Conservation (phyloP, 2,888 invertebrate genomes). For the Tenthredo livida region DNA sequence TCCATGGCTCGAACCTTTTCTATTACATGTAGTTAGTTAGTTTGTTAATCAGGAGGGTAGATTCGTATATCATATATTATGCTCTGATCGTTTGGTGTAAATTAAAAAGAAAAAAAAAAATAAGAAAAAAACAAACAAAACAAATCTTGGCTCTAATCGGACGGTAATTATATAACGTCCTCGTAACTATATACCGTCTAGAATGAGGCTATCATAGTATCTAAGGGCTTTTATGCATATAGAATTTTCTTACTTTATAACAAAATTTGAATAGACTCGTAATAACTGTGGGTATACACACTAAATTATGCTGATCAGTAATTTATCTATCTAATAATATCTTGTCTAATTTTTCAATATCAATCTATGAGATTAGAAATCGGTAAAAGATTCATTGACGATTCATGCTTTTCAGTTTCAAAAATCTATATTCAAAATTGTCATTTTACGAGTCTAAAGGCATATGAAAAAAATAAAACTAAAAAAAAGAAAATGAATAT, state of each 20-base stretch:
- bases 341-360: too few relatives aligned
- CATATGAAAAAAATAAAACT: background rate
- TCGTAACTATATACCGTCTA: conserved; percentile 30
- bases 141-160: conserved; percentile 16
- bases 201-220: conserved; percentile 32
- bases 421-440: background rate
- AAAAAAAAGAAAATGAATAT: background rate
- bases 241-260: conserved; percentile 25
- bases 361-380: background rate
- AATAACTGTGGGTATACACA: background rate
- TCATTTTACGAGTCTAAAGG: background rate
- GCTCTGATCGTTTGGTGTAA: conserved; percentile 31
- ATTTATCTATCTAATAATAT: too few relatives aligned
- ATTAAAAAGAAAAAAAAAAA: background rate
- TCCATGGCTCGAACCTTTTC: conserved; percentile 31
- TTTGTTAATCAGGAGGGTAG: background rate
- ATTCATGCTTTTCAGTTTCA: background rate
- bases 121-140: background rate
- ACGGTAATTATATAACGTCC: conserved; percentile 33
- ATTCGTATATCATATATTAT: background rate
- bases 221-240: conserved; percentile 30
- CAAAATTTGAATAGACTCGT: background rate
- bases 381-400: background rate
- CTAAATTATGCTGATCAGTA: background rate
- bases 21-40: background rate